Conservation (phyloP, 2,797 vertebrate genomes). For the Lagorchestes hirsutus region DNA sequence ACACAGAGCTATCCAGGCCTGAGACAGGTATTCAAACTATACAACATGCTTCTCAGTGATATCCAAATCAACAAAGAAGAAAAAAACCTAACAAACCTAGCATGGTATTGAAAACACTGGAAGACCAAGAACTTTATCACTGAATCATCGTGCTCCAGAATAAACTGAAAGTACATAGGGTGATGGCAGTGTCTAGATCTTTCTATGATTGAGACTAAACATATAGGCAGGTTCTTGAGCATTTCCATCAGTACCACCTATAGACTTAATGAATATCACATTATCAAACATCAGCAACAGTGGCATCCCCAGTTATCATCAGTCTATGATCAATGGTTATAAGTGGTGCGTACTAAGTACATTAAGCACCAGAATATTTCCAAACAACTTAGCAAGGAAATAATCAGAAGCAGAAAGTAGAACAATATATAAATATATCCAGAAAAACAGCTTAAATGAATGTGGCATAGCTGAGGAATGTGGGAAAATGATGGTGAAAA, state of each 20-base stretch:
- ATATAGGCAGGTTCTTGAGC: neutral
- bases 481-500: neutral
- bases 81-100: no score
- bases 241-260: neutral
- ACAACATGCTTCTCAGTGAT: no score
- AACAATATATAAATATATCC: neutral
- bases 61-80: no score
- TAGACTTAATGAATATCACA: neutral
- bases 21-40: no score
- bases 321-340: neutral
- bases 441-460: slow-evolving; percentile 17
- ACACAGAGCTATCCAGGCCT: no score
- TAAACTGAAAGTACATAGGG: no score
- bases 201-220: no score
- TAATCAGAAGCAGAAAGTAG: neutral
- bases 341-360: neutral
- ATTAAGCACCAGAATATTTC: neutral
- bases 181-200: no score
- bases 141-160: no score
- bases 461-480: neutral
- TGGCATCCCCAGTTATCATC: neutral
- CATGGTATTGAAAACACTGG: no score
- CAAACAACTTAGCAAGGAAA: neutral
- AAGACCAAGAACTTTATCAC: no score
- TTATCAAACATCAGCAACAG: neutral